Conservation (phyloP, 2,888 invertebrate species). For the Pegoplata infirma region DNA sequence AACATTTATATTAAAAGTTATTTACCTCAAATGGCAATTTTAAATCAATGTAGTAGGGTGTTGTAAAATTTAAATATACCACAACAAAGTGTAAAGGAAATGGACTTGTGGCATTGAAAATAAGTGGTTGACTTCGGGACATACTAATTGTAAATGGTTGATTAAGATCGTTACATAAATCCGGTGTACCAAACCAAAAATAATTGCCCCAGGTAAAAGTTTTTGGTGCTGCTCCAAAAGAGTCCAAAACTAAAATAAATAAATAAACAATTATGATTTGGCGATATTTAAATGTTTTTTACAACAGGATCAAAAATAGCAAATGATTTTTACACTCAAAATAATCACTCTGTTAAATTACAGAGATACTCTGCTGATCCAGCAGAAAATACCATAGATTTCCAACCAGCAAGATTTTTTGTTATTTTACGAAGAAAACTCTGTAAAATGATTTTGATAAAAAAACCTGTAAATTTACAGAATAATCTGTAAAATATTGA, state of each 20-base stretch:
- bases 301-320: no score
- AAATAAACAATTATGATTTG: no score
- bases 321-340: no score
- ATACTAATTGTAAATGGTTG: conserved; percentile 68
- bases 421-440: no score
- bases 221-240: conserved; percentile 68
- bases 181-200: conserved; percentile 70
- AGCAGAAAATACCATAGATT: no score
- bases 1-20: background rate
- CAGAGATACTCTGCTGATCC: no score
- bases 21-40: conserved; percentile 70
- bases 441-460: no score
- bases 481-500: no score
- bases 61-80: conserved; percentile 70
- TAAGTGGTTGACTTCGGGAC: conserved; percentile 45
- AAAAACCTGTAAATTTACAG: no score
- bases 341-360: no score
- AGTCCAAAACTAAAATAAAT: conserved; percentile 72
- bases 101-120: conserved; percentile 68
- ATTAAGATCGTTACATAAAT: conserved; percentile 70
- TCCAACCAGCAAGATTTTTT: no score
- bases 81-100: conserved; percentile 68
- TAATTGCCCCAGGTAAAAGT: conserved; percentile 71
- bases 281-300: no score
- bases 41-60: conserved; percentile 69